Conservation (phyloP, 2,113 vertebrate species). For the Tympanuchus pallidicinctus region DNA sequence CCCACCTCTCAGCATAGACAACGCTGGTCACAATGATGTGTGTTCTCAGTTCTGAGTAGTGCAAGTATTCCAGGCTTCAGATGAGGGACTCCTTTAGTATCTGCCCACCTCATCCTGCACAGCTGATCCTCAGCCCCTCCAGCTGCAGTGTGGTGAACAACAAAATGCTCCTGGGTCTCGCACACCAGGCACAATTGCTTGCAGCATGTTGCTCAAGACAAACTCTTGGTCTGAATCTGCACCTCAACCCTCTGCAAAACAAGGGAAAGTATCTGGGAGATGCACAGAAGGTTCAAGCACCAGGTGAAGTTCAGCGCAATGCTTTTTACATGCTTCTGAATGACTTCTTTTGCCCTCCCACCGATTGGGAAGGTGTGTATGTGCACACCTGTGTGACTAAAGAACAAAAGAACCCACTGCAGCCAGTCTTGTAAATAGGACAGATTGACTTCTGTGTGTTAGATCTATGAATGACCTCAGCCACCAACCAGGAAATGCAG, state of each 20-base stretch:
- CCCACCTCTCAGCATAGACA: background rate
- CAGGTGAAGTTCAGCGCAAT: background rate
- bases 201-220: background rate
- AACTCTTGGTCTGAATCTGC: background rate
- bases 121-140: background rate
- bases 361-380: background rate
- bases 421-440: background rate
- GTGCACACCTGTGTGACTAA: background rate
- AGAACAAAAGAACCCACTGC: background rate
- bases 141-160: accelerated
- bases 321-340: background rate
- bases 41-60: background rate
- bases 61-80: background rate
- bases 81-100: background rate
- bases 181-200: background rate
- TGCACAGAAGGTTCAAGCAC: background rate
- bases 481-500: background rate
- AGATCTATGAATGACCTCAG: background rate
- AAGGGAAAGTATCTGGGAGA: accelerated
- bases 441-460: background rate
- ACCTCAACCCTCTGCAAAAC: background rate
- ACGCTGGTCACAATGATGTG: background rate
- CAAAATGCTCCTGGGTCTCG: background rate
- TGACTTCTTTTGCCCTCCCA: background rate
- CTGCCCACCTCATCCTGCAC: background rate